phyloP scores from a whole-genome alignment of 2,888 invertebrate species.

The Sthenelais limicola region DNA sequence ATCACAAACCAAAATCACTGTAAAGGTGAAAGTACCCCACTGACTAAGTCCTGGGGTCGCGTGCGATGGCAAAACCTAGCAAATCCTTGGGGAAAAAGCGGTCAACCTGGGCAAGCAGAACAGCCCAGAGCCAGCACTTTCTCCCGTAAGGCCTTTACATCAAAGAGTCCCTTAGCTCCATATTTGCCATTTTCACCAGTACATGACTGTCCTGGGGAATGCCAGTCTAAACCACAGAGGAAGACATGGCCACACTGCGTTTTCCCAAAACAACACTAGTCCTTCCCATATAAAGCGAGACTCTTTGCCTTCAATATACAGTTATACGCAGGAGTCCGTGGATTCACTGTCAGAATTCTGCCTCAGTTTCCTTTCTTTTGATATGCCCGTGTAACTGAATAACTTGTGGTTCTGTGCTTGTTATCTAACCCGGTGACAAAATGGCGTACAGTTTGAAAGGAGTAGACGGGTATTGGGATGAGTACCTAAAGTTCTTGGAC shows the following conservation, averaged over 20 bases:
- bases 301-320: constrained; percentile 10
- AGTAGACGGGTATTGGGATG: too few species aligned
- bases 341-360: too few species aligned
- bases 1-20: constrained; percentile 4
- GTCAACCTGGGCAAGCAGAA: background rate
- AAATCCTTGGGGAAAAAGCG: constrained; percentile 19
- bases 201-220: constrained; percentile 35
- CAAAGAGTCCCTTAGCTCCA: constrained; percentile 28
- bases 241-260: constrained; percentile 31
- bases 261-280: constrained; percentile 26
- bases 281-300: constrained; percentile 27
- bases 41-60: constrained; percentile 1
- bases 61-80: constrained; percentile 2
- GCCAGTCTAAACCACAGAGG: constrained; percentile 30
- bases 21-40: too few species aligned
- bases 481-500: too few species aligned
- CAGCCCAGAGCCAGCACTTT: constrained; percentile 1
- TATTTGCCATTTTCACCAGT: constrained; percentile 37
- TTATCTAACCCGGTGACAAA: too few species aligned
- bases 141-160: constrained; percentile 32
- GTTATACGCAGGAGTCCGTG: background rate
- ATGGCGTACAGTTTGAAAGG: too few species aligned
- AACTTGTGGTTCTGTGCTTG: too few species aligned
- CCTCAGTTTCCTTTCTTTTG: too few species aligned
- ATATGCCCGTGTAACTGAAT: too few species aligned